These are phyloP conservation scores for Picathartes gymnocephalus DNA, from an alignment of 2,113 vertebrate species.

Conservation along the genomic window DNA sequence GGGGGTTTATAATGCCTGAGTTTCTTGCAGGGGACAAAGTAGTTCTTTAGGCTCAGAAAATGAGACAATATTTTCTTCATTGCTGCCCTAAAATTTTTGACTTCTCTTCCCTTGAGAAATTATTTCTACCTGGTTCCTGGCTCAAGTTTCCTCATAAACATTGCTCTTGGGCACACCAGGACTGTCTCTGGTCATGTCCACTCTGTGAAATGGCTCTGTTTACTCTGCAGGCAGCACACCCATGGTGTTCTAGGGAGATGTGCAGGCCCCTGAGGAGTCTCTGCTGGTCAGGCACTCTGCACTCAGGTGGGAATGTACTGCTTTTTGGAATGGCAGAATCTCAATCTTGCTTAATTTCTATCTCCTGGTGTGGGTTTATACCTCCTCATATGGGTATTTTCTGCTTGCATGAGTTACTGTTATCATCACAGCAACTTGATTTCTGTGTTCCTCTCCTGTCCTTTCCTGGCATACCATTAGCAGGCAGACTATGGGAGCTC, in stretches of 20 bases:
- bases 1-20: background rate
- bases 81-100: background rate
- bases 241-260: background rate
- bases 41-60: background rate
- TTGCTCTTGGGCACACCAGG: background rate
- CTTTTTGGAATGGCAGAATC: background rate
- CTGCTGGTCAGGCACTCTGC: background rate
- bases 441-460: background rate
- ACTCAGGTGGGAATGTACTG: background rate
- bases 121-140: background rate
- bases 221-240: background rate
- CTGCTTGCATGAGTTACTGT: background rate
- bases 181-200: background rate
- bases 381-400: rapidly evolving
- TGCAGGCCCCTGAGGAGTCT: background rate
- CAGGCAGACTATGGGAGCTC: background rate
- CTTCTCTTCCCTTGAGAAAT: background rate
- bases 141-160: background rate
- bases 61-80: background rate
- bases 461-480: background rate
- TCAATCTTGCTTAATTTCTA: rapidly evolving
- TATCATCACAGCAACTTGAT: background rate
- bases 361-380: background rate
- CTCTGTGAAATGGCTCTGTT: rapidly evolving
- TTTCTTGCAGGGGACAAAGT: background rate